phyloP scores from a whole-genome alignment of 2,113 vertebrate species.

The Notarius quadriscutis region DNA sequence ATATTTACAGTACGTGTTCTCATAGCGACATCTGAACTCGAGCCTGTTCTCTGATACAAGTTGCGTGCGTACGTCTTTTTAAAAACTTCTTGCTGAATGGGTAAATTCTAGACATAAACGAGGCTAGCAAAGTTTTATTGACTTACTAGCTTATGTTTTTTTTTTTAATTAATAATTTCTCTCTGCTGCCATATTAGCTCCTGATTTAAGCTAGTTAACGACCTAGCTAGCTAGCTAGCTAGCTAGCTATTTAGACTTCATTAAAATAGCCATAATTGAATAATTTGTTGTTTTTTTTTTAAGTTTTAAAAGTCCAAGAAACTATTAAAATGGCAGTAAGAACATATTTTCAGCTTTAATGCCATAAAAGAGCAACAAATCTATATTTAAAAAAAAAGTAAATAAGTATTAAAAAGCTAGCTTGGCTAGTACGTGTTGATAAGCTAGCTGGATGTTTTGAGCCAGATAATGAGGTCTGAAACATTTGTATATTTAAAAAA shows the following conservation, averaged over 20 bases:
- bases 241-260: not conserved
- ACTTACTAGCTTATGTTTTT: too few species aligned
- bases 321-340: not conserved
- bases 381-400: not conserved
- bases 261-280: not conserved
- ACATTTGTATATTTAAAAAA: too few species aligned
- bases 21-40: too few species aligned
- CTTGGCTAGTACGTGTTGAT: not conserved
- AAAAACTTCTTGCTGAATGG: not conserved
- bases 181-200: not conserved
- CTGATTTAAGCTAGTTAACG: not conserved
- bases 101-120: not conserved
- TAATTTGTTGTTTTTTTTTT: too few species aligned
- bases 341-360: not conserved
- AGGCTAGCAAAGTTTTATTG: not conserved
- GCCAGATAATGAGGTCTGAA: too few species aligned
- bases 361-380: not conserved
- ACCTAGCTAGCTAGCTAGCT: not conserved
- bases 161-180: not conserved
- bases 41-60: not conserved
- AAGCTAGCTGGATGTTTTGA: not conserved
- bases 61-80: too few species aligned
- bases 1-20: not conserved
- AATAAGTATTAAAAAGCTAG: not conserved
- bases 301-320: not conserved